Percentiles rank a stretch among this genome's conserved stretches.
Evolutionary conservation across 2,888 invertebrate species (phyloP).

Genomic region (Panzeria rudis): DNA sequence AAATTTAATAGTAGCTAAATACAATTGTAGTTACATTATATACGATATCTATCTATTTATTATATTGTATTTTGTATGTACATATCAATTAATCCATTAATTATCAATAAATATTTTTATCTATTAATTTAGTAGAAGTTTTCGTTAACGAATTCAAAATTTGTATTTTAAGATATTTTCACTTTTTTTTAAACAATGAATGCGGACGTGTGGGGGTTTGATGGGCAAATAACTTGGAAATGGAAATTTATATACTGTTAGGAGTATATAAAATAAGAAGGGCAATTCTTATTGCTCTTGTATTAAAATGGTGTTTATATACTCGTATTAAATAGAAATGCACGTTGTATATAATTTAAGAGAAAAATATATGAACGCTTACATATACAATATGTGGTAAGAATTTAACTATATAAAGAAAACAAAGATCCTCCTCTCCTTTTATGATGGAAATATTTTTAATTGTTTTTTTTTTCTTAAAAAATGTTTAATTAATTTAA

Average conservation of each 20-base stretch:
- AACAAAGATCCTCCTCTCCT: constrained; percentile 72
- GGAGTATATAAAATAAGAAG: constrained; percentile 54
- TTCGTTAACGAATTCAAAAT: constrained; percentile 31
- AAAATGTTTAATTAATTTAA: constrained; percentile 70
- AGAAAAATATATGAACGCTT: constrained; percentile 61
- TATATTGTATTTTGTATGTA: constrained; percentile 37
- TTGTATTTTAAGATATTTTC: constrained; percentile 24
- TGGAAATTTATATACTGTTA: constrained; percentile 48
- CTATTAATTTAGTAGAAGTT: constrained; percentile 31
- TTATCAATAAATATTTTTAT: constrained; percentile 28
- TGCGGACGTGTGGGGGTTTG: constrained; percentile 39
- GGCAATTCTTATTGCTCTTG: constrained; percentile 14
- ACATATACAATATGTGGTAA: constrained; percentile 60
- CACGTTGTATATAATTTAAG: constrained; percentile 52
- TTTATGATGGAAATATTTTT: constrained; percentile 60
- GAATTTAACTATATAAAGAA: constrained; percentile 55
- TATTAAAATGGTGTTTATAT: constrained; percentile 26
- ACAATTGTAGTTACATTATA: constrained; percentile 38
- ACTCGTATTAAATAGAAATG: constrained; percentile 21
- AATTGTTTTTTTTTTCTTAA: constrained; percentile 36
- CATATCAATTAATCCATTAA: constrained; percentile 45
- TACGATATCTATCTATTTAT: constrained; percentile 38
- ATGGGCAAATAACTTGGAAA: constrained; percentile 53
- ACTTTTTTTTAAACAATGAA: constrained; percentile 63
- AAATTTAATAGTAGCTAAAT: constrained; percentile 48